These are phyloP conservation scores for Crypturellus tataupa DNA, from an alignment of 2,797 vertebrate genomes.

Conservation along the genomic window DNA sequence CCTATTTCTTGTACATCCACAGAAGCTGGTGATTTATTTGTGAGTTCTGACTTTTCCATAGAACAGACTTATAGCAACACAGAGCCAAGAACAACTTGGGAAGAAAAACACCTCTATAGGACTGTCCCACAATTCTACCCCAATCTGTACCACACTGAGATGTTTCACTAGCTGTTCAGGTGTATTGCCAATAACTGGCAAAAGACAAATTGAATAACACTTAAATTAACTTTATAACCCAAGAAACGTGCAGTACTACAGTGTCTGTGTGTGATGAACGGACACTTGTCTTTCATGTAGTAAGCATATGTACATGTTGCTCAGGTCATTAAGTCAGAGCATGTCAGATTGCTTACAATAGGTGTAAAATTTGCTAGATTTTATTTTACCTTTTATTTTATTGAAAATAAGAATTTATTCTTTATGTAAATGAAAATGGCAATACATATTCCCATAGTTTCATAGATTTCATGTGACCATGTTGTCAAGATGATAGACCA, in stretches of 20 bases:
- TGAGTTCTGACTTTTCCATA: not conserved
- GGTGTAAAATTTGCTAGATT: not conserved
- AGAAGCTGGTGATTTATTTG: not conserved
- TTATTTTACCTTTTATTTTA: not conserved
- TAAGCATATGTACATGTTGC: not conserved
- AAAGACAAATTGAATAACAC: not conserved
- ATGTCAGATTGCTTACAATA: not conserved
- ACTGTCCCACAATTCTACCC: not conserved
- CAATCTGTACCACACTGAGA: fast-evolving
- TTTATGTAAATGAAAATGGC: not conserved
- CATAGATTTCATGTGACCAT: not conserved
- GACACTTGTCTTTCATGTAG: not conserved
- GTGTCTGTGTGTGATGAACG: not conserved
- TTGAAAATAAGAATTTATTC: not conserved
- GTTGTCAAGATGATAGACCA: too few species aligned
- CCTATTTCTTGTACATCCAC: not conserved
- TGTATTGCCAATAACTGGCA: not conserved
- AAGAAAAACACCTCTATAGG: not conserved
- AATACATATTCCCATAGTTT: fast-evolving
- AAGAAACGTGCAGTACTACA: not conserved
- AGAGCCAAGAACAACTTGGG: not conserved
- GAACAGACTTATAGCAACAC: not conserved
- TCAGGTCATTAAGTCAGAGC: not conserved
- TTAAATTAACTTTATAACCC: not conserved
- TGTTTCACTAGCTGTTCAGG: not conserved